Evolutionary conservation across 2,113 vertebrate species (phyloP), one percentile per base, ranked within the genome.

Genomic region (Ageneiosus marmoratus): DNA sequence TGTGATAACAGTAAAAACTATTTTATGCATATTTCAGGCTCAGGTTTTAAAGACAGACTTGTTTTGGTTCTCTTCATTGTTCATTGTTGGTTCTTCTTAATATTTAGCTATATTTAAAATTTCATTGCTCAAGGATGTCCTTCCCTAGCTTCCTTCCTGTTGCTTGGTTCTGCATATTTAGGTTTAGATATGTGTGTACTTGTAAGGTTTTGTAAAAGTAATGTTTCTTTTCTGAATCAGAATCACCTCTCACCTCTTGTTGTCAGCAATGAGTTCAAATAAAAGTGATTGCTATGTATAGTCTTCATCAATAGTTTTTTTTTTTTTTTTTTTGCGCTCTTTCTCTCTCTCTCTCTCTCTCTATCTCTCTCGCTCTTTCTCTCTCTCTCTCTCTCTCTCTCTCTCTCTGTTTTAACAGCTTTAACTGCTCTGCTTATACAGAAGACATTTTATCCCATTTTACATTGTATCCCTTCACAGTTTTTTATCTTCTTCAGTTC

Each of bases 141-240:
- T 75, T 82, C 41, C 20, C 5, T 34, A 58, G n/a, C 50, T 41
- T 73, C 37, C 53, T 73, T 82, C 41, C 70, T 62, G 69, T 82
- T 62, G 70, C 18, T 65, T 58, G 44, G 29, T 53, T 62, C 70
- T 51, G 18, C 44, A 22, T 62, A 41, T 22, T 74, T 63, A 11
- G 63, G 8, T 3, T 32, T 37, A 63, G 62, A 63, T n/a, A 5
- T 34, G 29, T 6, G 29, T 32, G 10, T 32, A 7, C 29, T 34
- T 34, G 29, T 18, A 63, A 5, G 20, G 37, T 44, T 10, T 12
- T 4, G 67, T 67, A 13, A 32, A 16, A 15, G 5, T 1, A 24
- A 29, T 67, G 7, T 27, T 48, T 48, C 6, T 37, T 44, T 70
- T 15, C 3, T 5, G n/a, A n/a, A n/a, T n/a, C n/a, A n/a, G n/a